Evolutionary conservation across 2,888 invertebrate species (phyloP).

Genomic region (Acronicta psi): DNA sequence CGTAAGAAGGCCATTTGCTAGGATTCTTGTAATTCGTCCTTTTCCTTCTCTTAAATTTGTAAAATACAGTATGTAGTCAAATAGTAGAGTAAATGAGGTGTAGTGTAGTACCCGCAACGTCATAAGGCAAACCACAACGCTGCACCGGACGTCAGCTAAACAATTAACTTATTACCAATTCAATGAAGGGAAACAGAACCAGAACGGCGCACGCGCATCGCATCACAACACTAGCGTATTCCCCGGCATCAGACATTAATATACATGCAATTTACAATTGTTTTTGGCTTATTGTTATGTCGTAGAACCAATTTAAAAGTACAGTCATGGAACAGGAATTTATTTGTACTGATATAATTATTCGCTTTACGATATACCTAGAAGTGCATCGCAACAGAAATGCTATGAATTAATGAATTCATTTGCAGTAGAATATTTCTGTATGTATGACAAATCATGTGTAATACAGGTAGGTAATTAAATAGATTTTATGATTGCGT

Average conservation of each 20-base stretch:
- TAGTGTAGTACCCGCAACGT: conserved; percentile 12
- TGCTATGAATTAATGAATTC: conserved; percentile 6
- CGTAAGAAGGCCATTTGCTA: too few relatives aligned
- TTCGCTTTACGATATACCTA: conserved; percentile 9
- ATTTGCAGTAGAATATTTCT: conserved; percentile 20
- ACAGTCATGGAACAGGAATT: conserved; percentile 54
- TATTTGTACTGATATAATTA: conserved; percentile 20
- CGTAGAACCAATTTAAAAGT: conserved; percentile 15
- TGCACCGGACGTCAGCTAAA: conserved; percentile 66
- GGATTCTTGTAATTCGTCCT: too few relatives aligned
- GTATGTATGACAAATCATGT: conserved; percentile 17
- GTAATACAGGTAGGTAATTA: conserved; percentile 3
- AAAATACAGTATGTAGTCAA: not conserved
- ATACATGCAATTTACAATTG: conserved; percentile 36
- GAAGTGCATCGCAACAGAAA: conserved; percentile 25
- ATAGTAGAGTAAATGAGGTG: not conserved
- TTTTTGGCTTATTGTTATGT: conserved; percentile 54
- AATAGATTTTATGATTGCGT: conserved; percentile 10
- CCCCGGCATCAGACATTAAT: conserved; percentile 33
- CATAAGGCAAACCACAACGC: conserved; percentile 11
- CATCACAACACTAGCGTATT: conserved; percentile 58
- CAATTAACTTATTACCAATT: conserved; percentile 83
- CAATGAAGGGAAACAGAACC: conserved; percentile 80
- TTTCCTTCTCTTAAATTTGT: too few relatives aligned
- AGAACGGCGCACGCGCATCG: conserved; percentile 62